phyloP scores from a whole-genome alignment of 2,113 vertebrate genomes.

The Phoenicopterus ruber region DNA sequence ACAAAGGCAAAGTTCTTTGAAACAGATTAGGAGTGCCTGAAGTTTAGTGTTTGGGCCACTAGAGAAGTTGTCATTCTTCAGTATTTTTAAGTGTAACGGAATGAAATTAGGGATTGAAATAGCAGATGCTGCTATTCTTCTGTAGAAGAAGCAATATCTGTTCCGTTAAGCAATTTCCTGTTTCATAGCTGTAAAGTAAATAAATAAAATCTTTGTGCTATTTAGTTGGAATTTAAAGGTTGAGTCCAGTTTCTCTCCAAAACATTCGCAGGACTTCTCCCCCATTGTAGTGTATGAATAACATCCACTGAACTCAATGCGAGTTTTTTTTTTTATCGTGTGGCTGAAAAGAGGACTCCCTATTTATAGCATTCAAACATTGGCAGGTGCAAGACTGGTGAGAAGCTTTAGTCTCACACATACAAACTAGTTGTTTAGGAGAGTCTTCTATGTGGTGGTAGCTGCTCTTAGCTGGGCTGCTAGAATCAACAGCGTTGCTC shows the following conservation, averaged over 20 bases:
- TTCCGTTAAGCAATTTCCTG: background rate
- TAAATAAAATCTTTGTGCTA: background rate
- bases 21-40: background rate
- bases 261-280: background rate
- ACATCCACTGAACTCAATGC: background rate
- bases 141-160: background rate
- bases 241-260: background rate
- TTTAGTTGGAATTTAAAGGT: background rate
- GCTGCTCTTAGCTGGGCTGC: slow-evolving; percentile 54
- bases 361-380: slow-evolving; percentile 62
- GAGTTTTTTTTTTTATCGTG: background rate
- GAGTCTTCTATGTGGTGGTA: slow-evolving; percentile 61
- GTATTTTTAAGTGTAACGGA: slow-evolving; percentile 60
- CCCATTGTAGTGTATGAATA: background rate
- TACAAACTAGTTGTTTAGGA: slow-evolving; percentile 73
- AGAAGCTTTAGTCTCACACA: slow-evolving; percentile 79
- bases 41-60: background rate
- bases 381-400: slow-evolving; percentile 71
- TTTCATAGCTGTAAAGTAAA: slow-evolving; percentile 11
- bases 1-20: background rate
- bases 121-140: slow-evolving; percentile 40
- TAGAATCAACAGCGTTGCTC: slow-evolving; percentile 37
- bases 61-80: background rate
- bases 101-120: slow-evolving; percentile 63
- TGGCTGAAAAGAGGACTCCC: slow-evolving; percentile 39